Base-by-base conservation (phyloP, 2,888 invertebrate species). In the Diarsia brunnea region DNA sequence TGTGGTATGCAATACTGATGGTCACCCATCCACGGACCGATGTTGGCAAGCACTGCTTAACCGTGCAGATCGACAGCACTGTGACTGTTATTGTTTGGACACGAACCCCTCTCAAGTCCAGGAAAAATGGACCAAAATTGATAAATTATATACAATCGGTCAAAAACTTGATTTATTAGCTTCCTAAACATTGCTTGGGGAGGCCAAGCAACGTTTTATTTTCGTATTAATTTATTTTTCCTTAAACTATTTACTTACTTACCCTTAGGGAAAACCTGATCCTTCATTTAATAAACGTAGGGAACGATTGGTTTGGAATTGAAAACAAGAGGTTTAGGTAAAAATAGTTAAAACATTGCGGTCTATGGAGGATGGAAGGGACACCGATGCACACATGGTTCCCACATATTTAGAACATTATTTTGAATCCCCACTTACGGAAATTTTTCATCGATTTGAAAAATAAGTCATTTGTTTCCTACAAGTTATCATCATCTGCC, bases 211-310 rank as follows among this genome's bases (percentile, higher is more conserved):
- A 38, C 14, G 21, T 49, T 69, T 78, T 78, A 51, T 69, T 69
- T 51, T 66, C 2, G 38, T 55, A 27, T 63, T 70, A 19, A 61
- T 79, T 79, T 31, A 31, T 82, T 79, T 69, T 61, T n/a, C 16
- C 65, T 49, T 49, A 21, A 81, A 21, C 60, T 27, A 49, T 43
- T 69, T 78, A 61, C 19, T 38, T 27, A 61, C 19, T 38, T 27
- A 16, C n/a, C 53, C 47, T 75, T 16, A 31, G 66, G 60, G 43
- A 55, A 12, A 24, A 53, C 45, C 7, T 53, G 45, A 49, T 31
- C 14, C 21, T 65, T 53, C 61, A 82, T 75, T 67, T 43, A 43
- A 66, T 49, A 60, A 49, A 82, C 38, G 0, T 51, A n/a, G 24
- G 14, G 5, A 60, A 60, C 11, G 21, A 31, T 58, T 81, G 24